A percentile compares a stretch with the other conserved stretches of the same genome.
Conservation (phyloP, 2,888 invertebrate species). For the Rhagonycha lutea region DNA sequence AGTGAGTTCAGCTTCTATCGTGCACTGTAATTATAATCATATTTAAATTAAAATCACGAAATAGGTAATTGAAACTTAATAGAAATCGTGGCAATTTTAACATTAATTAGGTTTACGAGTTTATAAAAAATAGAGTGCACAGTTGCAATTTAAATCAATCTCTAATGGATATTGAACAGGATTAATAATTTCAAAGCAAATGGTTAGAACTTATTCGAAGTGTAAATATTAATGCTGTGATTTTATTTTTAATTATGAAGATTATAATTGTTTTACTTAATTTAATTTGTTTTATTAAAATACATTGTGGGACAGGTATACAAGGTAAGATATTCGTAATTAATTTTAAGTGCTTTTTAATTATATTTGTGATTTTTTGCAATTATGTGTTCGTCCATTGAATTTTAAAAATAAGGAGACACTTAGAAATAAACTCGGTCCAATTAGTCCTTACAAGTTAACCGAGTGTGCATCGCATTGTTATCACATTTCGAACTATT, state of each 20-base stretch:
- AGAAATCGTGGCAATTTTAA: neutral
- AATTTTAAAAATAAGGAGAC: constrained; percentile 2
- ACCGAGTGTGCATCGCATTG: constrained; percentile 14
- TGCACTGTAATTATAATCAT: neutral
- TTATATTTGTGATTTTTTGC: neutral
- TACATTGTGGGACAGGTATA: neutral
- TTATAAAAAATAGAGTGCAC: constrained; percentile 3
- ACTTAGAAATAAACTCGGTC: constrained; percentile 7
- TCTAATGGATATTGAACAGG: constrained; percentile 13
- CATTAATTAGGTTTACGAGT: neutral
- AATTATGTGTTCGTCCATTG: constrained; percentile 6
- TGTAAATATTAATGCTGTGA: neutral
- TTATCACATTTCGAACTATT: constrained; percentile 13
- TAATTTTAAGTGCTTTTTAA: neutral
- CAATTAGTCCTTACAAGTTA: constrained; percentile 13
- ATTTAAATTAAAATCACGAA: constrained; percentile 4
- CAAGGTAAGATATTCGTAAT: constrained; percentile 2
- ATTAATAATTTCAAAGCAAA: constrained; percentile 1
- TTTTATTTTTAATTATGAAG: constrained; percentile 5
- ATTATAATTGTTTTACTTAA: constrained; percentile 4
- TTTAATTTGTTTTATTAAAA: neutral
- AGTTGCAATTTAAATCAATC: constrained; percentile 19
- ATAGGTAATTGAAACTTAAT: neutral
- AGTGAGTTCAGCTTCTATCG: neutral
- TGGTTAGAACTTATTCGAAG: neutral